These are phyloP conservation scores for Astatoreochromis straeleni DNA, from an alignment of 2,113 vertebrate genomes.

Conservation along the genomic window DNA sequence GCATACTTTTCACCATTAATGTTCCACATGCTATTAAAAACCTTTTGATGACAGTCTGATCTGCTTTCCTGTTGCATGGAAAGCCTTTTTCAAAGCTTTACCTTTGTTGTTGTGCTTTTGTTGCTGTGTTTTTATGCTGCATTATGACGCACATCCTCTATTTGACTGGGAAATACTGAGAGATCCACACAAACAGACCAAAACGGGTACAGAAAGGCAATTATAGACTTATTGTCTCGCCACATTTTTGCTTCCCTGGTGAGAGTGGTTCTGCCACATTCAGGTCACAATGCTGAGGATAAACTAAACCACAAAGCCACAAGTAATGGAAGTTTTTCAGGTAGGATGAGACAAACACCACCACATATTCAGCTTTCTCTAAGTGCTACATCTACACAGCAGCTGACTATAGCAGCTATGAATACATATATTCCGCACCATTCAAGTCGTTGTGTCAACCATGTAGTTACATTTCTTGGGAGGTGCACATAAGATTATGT, in stretches of 20 bases:
- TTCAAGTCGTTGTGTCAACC: neutral
- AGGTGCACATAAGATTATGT: neutral
- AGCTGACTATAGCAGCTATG: neutral
- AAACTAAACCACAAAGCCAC: neutral
- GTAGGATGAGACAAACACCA: neutral
- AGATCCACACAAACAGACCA: neutral
- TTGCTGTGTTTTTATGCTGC: conserved; percentile 24
- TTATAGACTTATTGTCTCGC: neutral
- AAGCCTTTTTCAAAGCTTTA: conserved; percentile 15
- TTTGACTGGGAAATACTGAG: neutral
- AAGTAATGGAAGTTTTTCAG: neutral
- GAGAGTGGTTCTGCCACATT: neutral
- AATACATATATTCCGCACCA: neutral
- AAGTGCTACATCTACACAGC: neutral
- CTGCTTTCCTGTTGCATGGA: neutral
- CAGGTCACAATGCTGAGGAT: fast-evolving
- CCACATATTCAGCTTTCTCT: neutral
- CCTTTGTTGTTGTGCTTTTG: conserved; percentile 25
- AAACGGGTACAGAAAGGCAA: neutral
- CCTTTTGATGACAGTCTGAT: neutral
- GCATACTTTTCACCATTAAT: neutral
- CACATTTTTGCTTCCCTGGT: neutral
- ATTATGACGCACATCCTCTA: conserved; percentile 40
- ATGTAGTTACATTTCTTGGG: neutral
- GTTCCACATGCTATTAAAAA: neutral